Conservation (phyloP, 2,113 vertebrate species). For the Ammodramus savannarum region DNA sequence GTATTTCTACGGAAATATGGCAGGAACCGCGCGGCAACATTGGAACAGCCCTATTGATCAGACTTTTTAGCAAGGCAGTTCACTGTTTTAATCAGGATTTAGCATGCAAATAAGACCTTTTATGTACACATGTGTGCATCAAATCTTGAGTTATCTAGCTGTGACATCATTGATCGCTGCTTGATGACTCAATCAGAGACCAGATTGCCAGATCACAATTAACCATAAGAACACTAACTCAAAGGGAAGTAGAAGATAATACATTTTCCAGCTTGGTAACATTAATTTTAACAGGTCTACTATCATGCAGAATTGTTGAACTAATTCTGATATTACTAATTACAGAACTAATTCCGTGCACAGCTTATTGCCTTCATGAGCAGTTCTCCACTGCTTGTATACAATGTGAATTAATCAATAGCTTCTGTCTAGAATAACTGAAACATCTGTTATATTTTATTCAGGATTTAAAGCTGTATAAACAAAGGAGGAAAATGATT, state of each 20-base stretch:
- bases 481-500: neutral
- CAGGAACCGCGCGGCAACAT: neutral
- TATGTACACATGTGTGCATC: fast-evolving
- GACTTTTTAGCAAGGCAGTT: neutral
- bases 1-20: neutral
- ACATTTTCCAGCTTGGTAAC: neutral
- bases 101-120: neutral
- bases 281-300: neutral
- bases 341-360: neutral
- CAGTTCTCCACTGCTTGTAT: neutral
- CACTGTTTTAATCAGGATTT: neutral
- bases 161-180: neutral
- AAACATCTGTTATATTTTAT: neutral
- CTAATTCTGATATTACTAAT: neutral
- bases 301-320: neutral
- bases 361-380: neutral
- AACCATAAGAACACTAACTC: neutral
- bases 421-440: neutral
- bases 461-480: neutral
- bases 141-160: neutral
- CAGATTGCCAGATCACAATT: neutral
- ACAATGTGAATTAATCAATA: neutral
- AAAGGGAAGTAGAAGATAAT: neutral
- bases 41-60: neutral
- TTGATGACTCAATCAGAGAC: neutral